phyloP scores from a whole-genome alignment of 2,797 vertebrate species.

The Coregonus suidteri region DNA sequence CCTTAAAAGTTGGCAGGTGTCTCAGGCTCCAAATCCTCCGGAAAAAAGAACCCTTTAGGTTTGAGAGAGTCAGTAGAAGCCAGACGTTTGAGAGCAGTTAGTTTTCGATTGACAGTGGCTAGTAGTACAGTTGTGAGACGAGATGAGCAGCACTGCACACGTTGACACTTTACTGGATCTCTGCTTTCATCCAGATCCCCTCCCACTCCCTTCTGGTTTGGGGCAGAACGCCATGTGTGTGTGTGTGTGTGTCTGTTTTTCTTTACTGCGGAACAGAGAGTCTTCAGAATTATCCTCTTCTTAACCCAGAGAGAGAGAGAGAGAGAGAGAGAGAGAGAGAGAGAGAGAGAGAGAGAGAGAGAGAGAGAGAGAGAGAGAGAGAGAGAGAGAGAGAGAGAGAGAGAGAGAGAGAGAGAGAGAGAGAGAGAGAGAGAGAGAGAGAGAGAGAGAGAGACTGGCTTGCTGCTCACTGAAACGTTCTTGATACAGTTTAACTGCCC shows the following conservation, averaged over 20 bases:
- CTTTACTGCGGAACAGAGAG: slow-evolving; percentile 34
- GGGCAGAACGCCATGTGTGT: background rate
- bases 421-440: no score
- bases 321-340: no score
- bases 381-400: accelerated
- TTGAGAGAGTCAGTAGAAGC: slow-evolving; percentile 20
- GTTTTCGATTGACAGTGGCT: background rate
- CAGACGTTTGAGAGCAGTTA: no score
- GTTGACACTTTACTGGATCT: slow-evolving; percentile 51
- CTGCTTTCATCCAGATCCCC: slow-evolving; percentile 59
- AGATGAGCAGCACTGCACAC: slow-evolving; percentile 25
- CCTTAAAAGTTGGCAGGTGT: slow-evolving; percentile 66
- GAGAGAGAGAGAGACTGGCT: background rate
- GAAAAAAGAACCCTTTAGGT: slow-evolving; percentile 21
- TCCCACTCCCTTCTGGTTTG: slow-evolving; percentile 51
- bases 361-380: no score
- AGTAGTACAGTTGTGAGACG: slow-evolving; percentile 27
- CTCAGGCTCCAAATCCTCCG: slow-evolving; percentile 26
- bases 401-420: no score
- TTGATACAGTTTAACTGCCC: no score
- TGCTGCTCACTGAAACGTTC: background rate
- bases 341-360: background rate
- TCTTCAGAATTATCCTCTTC: slow-evolving; percentile 13
- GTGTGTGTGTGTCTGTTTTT: slow-evolving; percentile 20
- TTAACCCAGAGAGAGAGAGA: slow-evolving; percentile 13